Conservation (phyloP, 1,140 invertebrate species). For the Schlechtendalia chinensis region DNA sequence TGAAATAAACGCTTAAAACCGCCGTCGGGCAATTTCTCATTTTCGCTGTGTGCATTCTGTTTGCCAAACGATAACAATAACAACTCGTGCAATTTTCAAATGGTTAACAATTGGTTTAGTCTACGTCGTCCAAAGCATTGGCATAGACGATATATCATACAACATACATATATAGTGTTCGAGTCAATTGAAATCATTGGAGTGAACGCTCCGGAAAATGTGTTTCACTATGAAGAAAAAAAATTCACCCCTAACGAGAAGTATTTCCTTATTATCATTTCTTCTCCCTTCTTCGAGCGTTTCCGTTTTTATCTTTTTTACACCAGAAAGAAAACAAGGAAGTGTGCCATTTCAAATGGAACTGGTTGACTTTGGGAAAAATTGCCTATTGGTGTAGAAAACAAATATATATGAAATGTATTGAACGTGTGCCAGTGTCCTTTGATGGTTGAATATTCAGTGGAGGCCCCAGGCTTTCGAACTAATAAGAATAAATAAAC, state of each 20-base stretch:
- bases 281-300: no score
- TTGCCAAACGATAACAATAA: conserved; percentile 12
- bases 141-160: background rate
- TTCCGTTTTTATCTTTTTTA: background rate
- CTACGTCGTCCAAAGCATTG: background rate
- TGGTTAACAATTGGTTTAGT: conserved; percentile 2
- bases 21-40: background rate
- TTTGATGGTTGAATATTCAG: conserved; percentile 27
- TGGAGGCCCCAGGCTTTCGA: background rate
- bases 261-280: background rate
- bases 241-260: background rate
- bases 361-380: background rate
- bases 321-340: background rate
- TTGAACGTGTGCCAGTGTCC: background rate
- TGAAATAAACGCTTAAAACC: background rate
- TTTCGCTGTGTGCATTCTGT: background rate
- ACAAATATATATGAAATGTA: background rate
- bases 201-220: background rate
- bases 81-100: background rate
- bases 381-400: conserved; percentile 17
- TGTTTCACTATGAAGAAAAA: background rate
- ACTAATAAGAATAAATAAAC: conserved; percentile 45
- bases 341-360: background rate
- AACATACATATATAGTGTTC: no score
- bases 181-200: background rate